Evolutionary conservation across 2,113 vertebrate species (phyloP), one percentile per base, ranked within the genome.

Genomic region (Sitta europaea): DNA sequence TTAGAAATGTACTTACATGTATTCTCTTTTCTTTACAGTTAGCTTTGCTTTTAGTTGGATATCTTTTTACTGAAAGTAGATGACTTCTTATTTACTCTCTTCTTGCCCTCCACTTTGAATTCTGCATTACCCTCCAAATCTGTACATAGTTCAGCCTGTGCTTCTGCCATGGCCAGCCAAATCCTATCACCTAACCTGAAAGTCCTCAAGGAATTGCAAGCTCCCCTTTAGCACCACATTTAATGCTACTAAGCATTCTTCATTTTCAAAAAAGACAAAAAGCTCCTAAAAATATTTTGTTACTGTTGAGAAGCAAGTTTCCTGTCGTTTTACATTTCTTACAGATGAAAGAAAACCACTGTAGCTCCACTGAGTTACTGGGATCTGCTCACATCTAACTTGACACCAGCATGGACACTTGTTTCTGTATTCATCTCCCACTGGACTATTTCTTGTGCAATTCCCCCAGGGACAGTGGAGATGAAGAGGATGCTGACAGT

Each of bases 401-500:
- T 27, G 43, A 58, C 1, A 3, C 36, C 38, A 71, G 22, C 24
- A 43, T 0, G 1, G n/a, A 24, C 38, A 18, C 21, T 45, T 36
- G 20, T 22, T 59, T 73, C 58, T 59, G 2, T 31, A 20, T 53
- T 33, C 22, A 20, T 54, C 25, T 84, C 38, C 21, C 28, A 43
- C 14, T 1, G 3, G 8, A 47, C 15, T 13, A 12, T 27, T 31
- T 50, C 63, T 45, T 31, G 43, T 68, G 63, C 48, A 68, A 16
- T 47, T 76, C 36, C 73, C 73, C 25, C 50, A 51, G 54, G 53
- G 19, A 14, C 33, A 58, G 35, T 3, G 35, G 59, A 73, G 40
- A 54, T 43, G 33, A 57, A 50, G 38, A 76, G 35, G 35, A 54
- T 50, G 35, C 48, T 90, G 73, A 19, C 62, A 71, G 13, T 43